These are phyloP conservation scores for Spizaetus ornatus DNA, from an alignment of 2,113 vertebrate genomes.

Conservation along the genomic window DNA sequence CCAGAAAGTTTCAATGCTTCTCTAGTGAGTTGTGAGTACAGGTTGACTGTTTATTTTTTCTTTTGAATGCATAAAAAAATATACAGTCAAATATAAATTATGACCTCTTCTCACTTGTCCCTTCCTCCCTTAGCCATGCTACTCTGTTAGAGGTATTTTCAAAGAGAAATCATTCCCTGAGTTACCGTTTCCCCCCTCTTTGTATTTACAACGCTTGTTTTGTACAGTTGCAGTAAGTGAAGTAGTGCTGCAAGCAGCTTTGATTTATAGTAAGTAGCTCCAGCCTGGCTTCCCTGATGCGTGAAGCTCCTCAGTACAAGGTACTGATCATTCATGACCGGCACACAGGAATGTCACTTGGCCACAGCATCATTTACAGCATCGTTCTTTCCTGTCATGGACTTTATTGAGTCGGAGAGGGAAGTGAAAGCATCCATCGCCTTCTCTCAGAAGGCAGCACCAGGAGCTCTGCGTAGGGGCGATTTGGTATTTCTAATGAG, in stretches of 20 bases:
- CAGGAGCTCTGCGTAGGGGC: background rate
- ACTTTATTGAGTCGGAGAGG: background rate
- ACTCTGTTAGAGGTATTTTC: background rate
- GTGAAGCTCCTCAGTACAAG: background rate
- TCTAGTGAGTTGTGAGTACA: background rate
- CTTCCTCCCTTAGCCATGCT: background rate
- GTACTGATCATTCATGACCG: background rate
- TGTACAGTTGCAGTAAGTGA: background rate
- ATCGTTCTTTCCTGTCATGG: fast-evolving
- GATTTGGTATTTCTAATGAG: background rate
- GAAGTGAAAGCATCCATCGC: background rate
- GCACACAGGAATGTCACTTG: background rate
- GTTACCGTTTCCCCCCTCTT: too few species aligned
- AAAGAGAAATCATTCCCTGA: background rate
- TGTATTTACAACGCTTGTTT: background rate
- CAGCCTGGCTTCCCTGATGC: background rate
- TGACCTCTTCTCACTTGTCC: background rate
- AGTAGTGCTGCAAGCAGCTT: background rate
- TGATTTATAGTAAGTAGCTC: background rate
- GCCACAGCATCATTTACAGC: background rate
- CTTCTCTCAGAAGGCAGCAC: background rate
- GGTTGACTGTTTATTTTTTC: background rate
- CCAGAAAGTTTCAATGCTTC: background rate
- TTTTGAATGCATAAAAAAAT: background rate
- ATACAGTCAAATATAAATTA: background rate